Evolutionary conservation across 2,888 invertebrate genomes (phyloP).

Genomic region (Pollenia labialis): DNA sequence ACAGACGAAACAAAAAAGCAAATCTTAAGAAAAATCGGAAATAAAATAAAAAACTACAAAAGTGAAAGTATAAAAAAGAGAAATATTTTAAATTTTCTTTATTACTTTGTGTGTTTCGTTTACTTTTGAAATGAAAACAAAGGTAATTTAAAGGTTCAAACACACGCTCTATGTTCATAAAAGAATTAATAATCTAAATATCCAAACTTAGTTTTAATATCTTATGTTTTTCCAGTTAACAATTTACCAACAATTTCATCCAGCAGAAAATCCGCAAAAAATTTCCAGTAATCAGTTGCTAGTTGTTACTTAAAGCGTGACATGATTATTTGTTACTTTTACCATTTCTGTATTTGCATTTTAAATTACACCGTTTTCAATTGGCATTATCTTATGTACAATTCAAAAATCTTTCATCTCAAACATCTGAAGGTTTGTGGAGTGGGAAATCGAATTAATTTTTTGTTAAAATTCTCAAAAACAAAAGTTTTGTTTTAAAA

Average conservation of each 20-base stretch:
- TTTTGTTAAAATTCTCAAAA: no score
- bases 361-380: conserved; percentile 25
- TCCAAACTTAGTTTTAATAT: conserved; percentile 25
- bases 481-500: no score
- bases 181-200: not conserved
- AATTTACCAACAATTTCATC: conserved; percentile 41
- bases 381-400: not conserved
- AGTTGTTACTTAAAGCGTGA: conserved; percentile 30
- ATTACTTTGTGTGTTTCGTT: not conserved
- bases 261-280: not conserved
- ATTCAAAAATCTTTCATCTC: not conserved
- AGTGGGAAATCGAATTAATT: no score
- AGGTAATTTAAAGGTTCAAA: conserved; percentile 42
- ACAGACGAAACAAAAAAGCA: conserved; percentile 21
- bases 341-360: conserved; percentile 51
- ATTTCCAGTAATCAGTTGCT: conserved; percentile 14
- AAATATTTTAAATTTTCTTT: conserved; percentile 30
- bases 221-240: conserved; percentile 46
- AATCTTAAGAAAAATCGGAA: conserved; percentile 45
- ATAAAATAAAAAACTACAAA: conserved; percentile 39
- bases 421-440: not conserved
- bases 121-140: conserved; percentile 11
- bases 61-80: conserved; percentile 59
- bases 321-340: conserved; percentile 48
- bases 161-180: conserved; percentile 12